A percentile compares a stretch with the other conserved stretches of the same genome.
These are phyloP conservation scores for Serinus canaria DNA, from an alignment of 2,113 vertebrate genomes.

Conservation along the genomic window DNA sequence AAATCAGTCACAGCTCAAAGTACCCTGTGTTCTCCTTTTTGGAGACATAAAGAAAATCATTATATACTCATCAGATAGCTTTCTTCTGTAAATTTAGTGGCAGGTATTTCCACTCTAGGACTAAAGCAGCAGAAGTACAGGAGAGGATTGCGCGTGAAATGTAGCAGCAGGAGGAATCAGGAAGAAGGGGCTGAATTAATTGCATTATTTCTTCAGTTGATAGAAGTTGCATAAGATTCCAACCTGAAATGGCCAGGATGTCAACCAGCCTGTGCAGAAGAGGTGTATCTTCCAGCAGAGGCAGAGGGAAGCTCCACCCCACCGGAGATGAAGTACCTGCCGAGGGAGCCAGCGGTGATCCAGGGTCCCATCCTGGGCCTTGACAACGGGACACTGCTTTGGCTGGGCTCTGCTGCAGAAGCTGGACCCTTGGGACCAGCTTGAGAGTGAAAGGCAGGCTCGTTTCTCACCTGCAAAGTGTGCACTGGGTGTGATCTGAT, in stretches of 20 bases:
- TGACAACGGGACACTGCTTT: rapidly evolving
- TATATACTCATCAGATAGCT: neutral
- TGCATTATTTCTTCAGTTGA: neutral
- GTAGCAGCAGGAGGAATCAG: neutral
- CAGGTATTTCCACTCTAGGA: neutral
- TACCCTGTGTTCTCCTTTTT: neutral
- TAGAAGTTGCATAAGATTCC: neutral
- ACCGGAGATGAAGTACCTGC: rapidly evolving
- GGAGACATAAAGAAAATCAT: rapidly evolving
- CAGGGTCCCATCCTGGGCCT: neutral
- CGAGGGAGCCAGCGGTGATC: rapidly evolving
- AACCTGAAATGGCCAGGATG: neutral
- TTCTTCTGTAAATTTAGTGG: neutral
- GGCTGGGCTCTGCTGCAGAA: neutral
- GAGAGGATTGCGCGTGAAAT: neutral
- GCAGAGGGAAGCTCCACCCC: rapidly evolving
- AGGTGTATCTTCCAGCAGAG: rapidly evolving
- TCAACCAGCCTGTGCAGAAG: neutral
- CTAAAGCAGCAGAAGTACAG: neutral
- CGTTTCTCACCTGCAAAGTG: neutral
- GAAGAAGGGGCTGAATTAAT: neutral
- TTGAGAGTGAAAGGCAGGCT: neutral
- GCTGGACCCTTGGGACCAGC: neutral
- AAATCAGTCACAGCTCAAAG: neutral
- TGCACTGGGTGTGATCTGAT: neutral